Evolutionary conservation across 2,888 invertebrate species (phyloP).

Genomic region (Pollenia angustigena): DNA sequence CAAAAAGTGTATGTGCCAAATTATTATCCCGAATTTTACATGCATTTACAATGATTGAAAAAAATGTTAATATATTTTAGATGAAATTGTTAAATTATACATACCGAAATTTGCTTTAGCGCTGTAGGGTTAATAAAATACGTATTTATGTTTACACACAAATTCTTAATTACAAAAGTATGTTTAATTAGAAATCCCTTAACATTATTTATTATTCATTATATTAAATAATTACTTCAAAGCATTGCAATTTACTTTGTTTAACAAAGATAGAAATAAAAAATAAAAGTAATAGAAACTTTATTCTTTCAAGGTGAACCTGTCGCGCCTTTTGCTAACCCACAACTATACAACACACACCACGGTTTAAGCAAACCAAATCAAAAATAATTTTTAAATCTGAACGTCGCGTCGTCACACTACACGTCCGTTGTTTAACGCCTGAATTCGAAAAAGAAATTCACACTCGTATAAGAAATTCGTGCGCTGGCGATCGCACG

Average conservation of each 20-base stretch:
- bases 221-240: neutral
- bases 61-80: too few relatives aligned
- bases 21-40: too few relatives aligned
- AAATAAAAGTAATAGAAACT: conserved; percentile 42
- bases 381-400: conserved; percentile 39
- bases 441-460: conserved; percentile 37
- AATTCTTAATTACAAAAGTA: too few relatives aligned
- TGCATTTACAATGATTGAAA: too few relatives aligned
- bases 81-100: too few relatives aligned
- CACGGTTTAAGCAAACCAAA: conserved; percentile 33
- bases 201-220: neutral
- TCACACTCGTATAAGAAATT: conserved; percentile 32
- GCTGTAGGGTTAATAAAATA: too few relatives aligned
- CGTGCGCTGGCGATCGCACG: conserved; percentile 66
- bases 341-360: conserved; percentile 49
- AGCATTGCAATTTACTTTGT: neutral
- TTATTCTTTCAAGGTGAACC: conserved; percentile 70
- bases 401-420: conserved; percentile 29
- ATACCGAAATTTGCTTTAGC: too few relatives aligned
- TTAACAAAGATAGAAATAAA: neutral
- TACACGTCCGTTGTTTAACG: neutral
- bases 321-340: conserved; percentile 66
- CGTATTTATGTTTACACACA: too few relatives aligned
- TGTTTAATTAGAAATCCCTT: too few relatives aligned
- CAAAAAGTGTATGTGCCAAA: too few relatives aligned